Evolutionary conservation across 2,888 invertebrate genomes (phyloP).

Genomic region (Scaptomyza parva): DNA sequence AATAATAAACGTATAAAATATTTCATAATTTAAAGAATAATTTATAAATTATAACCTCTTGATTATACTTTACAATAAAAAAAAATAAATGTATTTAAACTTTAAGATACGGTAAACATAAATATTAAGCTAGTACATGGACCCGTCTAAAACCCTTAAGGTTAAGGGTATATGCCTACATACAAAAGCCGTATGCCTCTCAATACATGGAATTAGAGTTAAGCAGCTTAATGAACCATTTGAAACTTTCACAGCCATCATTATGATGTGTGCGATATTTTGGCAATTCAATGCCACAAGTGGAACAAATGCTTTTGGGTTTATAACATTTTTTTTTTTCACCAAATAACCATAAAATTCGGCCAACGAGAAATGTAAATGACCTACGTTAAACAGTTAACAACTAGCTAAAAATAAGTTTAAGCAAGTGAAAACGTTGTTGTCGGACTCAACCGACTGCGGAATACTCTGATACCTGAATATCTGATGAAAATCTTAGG

Average conservation of each 20-base stretch:
- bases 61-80: too few relatives aligned
- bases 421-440: too few relatives aligned
- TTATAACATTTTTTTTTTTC: slow-evolving; percentile 21
- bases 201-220: slow-evolving; percentile 55
- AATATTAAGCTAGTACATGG: slow-evolving; percentile 6
- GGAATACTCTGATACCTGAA: too few relatives aligned
- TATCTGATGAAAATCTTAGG: too few relatives aligned
- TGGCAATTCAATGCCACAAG: slow-evolving; percentile 75
- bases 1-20: too few relatives aligned
- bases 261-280: slow-evolving; percentile 75
- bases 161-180: slow-evolving; percentile 22
- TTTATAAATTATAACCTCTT: too few relatives aligned
- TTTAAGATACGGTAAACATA: background rate
- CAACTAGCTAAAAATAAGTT: background rate
- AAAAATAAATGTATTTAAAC: too few relatives aligned
- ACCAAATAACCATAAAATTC: background rate
- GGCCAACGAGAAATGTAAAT: slow-evolving; percentile 34
- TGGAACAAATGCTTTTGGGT: slow-evolving; percentile 67
- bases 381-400: slow-evolving; percentile 19
- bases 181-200: slow-evolving; percentile 12
- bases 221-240: slow-evolving; percentile 77
- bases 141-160: slow-evolving; percentile 21
- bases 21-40: too few relatives aligned
- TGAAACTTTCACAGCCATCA: slow-evolving; percentile 77
- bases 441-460: too few relatives aligned